Conservation (phyloP, 1,140 invertebrate species). For the Trichomalopsis sarcophagae region DNA sequence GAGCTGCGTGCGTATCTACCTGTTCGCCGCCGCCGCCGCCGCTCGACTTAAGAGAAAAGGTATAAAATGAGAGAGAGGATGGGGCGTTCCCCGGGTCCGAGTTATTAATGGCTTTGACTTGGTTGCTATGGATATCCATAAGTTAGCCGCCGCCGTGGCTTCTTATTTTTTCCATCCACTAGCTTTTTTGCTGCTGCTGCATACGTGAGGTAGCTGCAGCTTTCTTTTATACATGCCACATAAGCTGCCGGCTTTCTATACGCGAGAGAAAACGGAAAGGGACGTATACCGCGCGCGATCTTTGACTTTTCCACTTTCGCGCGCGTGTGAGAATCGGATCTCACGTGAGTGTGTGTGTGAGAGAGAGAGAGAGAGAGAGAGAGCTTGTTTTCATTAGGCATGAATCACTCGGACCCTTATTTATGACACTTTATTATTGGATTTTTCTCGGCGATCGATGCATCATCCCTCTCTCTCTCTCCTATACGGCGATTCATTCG, state of each 20-base stretch:
- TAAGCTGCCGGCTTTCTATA: background rate
- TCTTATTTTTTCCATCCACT: slow-evolving; percentile 50
- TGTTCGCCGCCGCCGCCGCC: slow-evolving; percentile 61
- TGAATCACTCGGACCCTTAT: slow-evolving; percentile 3
- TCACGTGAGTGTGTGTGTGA: too few relatives aligned
- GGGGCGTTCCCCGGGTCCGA: slow-evolving; percentile 72
- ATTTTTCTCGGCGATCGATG: slow-evolving; percentile 1
- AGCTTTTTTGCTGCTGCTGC: slow-evolving; percentile 32
- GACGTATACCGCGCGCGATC: background rate
- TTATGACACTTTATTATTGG: slow-evolving; percentile 4
- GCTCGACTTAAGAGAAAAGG: slow-evolving; percentile 75
- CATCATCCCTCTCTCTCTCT: background rate
- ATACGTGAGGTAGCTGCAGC: background rate
- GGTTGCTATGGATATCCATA: slow-evolving; percentile 76
- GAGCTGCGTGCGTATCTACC: slow-evolving; percentile 69
- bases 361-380: too few relatives aligned
- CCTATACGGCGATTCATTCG: too few relatives aligned
- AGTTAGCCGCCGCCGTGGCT: slow-evolving; percentile 67
- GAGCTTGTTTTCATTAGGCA: background rate
- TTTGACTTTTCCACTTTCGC: slow-evolving; percentile 1
- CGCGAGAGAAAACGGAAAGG: background rate
- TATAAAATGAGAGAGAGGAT: slow-evolving; percentile 70
- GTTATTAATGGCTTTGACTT: slow-evolving; percentile 76
- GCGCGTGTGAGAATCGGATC: too few relatives aligned
- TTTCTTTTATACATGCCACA: background rate